Percentiles rank a stretch among this genome's conserved stretches.
These are phyloP conservation scores for Caloenas nicobarica DNA, from an alignment of 2,113 vertebrate genomes.

Conservation along the genomic window DNA sequence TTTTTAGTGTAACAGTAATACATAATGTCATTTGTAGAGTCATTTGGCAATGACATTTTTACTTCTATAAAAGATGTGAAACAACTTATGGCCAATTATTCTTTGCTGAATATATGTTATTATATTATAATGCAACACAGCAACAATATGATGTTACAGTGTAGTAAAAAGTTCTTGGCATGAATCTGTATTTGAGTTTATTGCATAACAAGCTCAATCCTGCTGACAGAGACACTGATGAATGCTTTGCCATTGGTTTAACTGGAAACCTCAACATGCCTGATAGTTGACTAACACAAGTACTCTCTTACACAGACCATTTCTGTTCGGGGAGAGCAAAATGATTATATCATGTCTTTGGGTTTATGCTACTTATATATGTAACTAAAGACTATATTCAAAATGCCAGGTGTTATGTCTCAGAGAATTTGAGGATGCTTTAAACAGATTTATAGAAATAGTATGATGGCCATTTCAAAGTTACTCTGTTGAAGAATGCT, in stretches of 20 bases:
- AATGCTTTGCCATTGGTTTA: constrained; percentile 2
- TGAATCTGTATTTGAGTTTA: constrained; percentile 1
- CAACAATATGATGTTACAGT: not conserved
- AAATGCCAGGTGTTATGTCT: not conserved
- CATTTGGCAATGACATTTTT: not conserved
- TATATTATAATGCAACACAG: not conserved
- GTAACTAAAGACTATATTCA: not conserved
- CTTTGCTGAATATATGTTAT: not conserved
- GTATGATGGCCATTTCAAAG: not conserved
- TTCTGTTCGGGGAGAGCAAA: not conserved
- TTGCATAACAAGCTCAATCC: not conserved
- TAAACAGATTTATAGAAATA: not conserved
- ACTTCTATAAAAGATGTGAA: not conserved
- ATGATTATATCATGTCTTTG: not conserved
- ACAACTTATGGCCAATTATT: not conserved
- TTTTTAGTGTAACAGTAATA: constrained; percentile 13
- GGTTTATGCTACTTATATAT: not conserved
- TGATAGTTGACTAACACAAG: not conserved
- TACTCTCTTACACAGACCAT: not conserved
- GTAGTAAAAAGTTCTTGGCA: constrained; percentile 3
- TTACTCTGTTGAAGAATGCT: not conserved
- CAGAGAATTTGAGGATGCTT: not conserved
- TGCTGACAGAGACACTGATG: not conserved
- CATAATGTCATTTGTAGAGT: not conserved
- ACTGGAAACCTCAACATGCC: not conserved